Percentiles rank a stretch among this genome's conserved stretches.
Evolutionary conservation across 2,797 vertebrate species (phyloP).

Genomic region (Argya squamiceps): DNA sequence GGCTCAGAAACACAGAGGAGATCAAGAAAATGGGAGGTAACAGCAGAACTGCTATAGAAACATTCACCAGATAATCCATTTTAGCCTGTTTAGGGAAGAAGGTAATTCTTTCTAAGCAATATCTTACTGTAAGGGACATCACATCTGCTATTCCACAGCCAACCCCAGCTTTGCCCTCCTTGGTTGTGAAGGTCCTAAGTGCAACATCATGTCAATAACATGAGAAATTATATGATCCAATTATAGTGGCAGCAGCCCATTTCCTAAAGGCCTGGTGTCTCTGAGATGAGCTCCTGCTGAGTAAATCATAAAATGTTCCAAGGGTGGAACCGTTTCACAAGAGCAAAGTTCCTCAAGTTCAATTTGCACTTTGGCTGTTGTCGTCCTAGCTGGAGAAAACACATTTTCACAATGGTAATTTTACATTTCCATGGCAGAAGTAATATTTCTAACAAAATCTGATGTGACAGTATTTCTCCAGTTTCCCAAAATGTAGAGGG

Average conservation of each 20-base stretch:
- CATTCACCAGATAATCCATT: neutral
- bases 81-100: neutral
- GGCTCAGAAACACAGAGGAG: neutral
- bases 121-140: neutral
- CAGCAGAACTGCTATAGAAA: neutral
- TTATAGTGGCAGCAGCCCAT: neutral
- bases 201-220: neutral
- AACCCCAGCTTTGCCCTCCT: neutral
- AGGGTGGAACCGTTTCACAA: neutral
- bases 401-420: neutral
- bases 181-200: neutral
- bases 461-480: neutral
- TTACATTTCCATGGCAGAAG: neutral
- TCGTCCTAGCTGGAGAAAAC: neutral
- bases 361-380: neutral
- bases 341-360: neutral
- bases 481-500: accelerated
- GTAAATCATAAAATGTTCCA: neutral
- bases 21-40: neutral
- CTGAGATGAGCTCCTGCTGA: neutral
- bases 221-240: neutral
- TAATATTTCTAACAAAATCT: neutral
- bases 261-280: constrained; percentile 14
- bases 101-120: neutral
- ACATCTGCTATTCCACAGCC: neutral